Base-by-base conservation (phyloP, 2,113 vertebrate species). In the Zosterops borbonicus region DNA sequence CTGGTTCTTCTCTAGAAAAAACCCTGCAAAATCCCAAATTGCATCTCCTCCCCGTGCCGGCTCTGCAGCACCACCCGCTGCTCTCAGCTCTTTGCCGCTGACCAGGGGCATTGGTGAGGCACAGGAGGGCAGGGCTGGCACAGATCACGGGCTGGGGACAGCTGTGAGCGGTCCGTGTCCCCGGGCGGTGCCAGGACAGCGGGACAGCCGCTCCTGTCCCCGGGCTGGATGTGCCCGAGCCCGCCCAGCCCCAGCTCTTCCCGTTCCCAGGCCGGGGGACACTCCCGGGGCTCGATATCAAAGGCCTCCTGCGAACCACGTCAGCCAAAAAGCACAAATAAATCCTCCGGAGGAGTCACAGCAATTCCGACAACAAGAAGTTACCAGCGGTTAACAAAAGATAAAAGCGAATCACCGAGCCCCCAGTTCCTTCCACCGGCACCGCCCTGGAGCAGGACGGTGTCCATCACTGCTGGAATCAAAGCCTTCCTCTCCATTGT, bases 401-500 rank as follows among this genome's bases (percentile, higher is more conserved):
- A 96, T 91, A 73, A 95, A 96, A 95, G 89, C 83, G 35, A 90
- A 91, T 24, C 41, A 14, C 1, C 1, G 7, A 91, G 64, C 37
- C 79, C 70, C 42, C 46, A 7, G 89, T 96, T 96, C 95, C 95
- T 97, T 95, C 94, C 95, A 94, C 76, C 65, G 37, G 78, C 78
- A 67, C 86, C 91, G 28, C 96, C 94, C 92, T 19, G 19, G 73
- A 89, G 89, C 91, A 35, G 76, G 87, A 87, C 28, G 56, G 64
- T 87, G 89, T 79, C 84, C 89, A 79, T 69, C 58, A 0, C 44
- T 6, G 78, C 41, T 12, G 90, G 83, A 93, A 95, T 95, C 94
- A 94, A 95, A 96, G 96, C 95, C 56, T 95, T 95, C 94, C 91
- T 94, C 81, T 35, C 84, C 83, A 78, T 81, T 87, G 93, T 91